Conservation (phyloP, 2,113 vertebrate species). For the Microcebus tavaratra region DNA sequence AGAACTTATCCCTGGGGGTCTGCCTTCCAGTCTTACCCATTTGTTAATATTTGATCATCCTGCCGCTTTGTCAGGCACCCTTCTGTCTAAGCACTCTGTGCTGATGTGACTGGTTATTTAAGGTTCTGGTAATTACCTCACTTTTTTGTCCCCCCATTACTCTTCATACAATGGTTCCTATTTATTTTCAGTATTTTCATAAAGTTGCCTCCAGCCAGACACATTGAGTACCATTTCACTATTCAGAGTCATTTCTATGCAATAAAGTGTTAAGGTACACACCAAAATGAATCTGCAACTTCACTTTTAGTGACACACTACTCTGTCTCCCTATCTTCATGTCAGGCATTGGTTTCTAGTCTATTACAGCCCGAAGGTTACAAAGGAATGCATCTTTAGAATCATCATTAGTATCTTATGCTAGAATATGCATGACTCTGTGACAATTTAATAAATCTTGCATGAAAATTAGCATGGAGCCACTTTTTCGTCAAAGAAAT, state of each 20-base stretch:
- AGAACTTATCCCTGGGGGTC: not conserved
- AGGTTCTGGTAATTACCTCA: not conserved
- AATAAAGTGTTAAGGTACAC: not conserved
- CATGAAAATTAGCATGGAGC: conserved; percentile 32
- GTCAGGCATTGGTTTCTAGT: conserved; percentile 22
- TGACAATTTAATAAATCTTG: conserved; percentile 75
- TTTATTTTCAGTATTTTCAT: conserved; percentile 36
- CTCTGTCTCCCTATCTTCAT: conserved; percentile 64
- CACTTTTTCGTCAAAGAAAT: conserved; percentile 47
- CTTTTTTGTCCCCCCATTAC: conserved; percentile 16
- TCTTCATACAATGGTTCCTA: conserved; percentile 19
- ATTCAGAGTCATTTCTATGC: conserved; percentile 26
- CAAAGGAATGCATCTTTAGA: conserved; percentile 47
- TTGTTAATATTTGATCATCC: not conserved
- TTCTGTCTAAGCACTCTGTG: not conserved
- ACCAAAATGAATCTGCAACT: conserved; percentile 50
- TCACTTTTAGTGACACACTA: conserved; percentile 50
- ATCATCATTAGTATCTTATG: conserved; percentile 65
- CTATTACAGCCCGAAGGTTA: conserved; percentile 62
- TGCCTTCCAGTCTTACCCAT: not conserved
- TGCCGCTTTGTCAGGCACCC: no score
- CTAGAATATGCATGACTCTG: conserved; percentile 61
- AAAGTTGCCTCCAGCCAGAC: conserved; percentile 59
- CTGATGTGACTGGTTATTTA: not conserved
- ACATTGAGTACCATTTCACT: conserved; percentile 25